Evolutionary conservation across 2,113 vertebrate genomes (phyloP).

Genomic region (Aleadryas rufinucha): DNA sequence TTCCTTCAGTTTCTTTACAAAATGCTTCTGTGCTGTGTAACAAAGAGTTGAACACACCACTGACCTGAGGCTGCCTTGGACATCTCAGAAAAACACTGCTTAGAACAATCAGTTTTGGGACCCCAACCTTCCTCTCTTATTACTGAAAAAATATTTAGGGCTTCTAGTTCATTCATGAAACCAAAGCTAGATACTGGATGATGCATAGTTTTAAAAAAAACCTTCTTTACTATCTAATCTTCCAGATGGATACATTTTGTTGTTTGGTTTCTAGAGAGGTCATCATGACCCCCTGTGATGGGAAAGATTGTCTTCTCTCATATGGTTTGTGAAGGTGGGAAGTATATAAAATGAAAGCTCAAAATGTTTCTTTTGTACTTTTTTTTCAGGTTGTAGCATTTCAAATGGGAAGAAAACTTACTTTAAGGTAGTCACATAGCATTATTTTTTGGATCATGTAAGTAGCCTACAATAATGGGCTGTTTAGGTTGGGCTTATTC

Average conservation of each 20-base stretch:
- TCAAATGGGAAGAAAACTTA: background rate
- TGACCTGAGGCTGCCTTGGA: background rate
- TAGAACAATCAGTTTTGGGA: background rate
- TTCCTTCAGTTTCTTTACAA: background rate
- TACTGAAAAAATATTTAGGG: background rate
- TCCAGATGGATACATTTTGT: background rate
- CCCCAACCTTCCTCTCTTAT: background rate
- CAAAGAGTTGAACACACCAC: background rate
- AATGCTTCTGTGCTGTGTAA: background rate
- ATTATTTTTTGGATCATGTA: background rate
- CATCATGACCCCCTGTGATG: background rate
- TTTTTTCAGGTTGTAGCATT: background rate
- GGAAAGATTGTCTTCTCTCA: background rate
- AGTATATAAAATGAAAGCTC: background rate
- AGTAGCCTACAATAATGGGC: background rate
- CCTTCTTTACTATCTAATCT: background rate
- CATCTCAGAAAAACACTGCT: background rate
- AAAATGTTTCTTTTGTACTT: background rate
- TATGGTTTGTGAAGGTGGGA: background rate
- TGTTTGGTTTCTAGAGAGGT: background rate
- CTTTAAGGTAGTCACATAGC: background rate
- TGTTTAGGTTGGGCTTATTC: background rate
- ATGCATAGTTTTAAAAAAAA: background rate
- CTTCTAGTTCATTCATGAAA: background rate
- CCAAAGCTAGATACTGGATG: fast-evolving